A percentile compares a stretch with the other conserved stretches of the same genome.
Conservation (phyloP, 2,113 vertebrate species). For the Periophthalmus modestus region DNA sequence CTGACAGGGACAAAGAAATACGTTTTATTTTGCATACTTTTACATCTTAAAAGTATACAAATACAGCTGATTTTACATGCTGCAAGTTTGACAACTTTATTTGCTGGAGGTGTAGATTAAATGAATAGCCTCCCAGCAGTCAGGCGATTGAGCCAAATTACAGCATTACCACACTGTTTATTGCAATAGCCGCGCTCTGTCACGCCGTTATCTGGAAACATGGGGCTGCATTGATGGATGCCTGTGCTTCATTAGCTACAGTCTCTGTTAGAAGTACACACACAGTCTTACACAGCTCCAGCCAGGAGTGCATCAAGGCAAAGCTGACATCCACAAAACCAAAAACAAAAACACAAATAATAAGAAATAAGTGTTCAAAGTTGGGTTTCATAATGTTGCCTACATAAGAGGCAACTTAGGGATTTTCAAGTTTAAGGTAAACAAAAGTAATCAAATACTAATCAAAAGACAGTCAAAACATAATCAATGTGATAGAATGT, state of each 20-base stretch:
- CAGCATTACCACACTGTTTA: constrained; percentile 69
- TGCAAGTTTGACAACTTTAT: background rate
- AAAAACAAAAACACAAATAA: background rate
- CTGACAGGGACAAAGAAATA: background rate
- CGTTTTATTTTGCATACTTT: background rate
- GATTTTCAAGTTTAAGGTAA: background rate
- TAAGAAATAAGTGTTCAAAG: constrained; percentile 9
- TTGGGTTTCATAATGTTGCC: constrained; percentile 22
- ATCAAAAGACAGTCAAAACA: background rate
- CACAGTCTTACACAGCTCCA: constrained; percentile 40
- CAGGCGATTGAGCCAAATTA: constrained; percentile 50
- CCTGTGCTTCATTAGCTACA: constrained; percentile 63
- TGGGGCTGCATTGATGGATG: constrained; percentile 57
- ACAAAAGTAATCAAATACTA: background rate
- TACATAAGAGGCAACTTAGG: background rate
- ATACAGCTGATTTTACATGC: background rate
- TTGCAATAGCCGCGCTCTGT: constrained; percentile 52
- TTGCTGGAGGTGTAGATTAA: background rate
- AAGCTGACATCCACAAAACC: constrained; percentile 18
- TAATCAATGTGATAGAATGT: background rate
- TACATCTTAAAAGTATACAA: background rate
- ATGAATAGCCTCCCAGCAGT: constrained; percentile 13
- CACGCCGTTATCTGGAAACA: constrained; percentile 60
- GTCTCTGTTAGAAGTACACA: constrained; percentile 42
- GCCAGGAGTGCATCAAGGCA: constrained; percentile 46